phyloP scores from a whole-genome alignment of 2,113 vertebrate genomes.

The Dolichotis patagonum region DNA sequence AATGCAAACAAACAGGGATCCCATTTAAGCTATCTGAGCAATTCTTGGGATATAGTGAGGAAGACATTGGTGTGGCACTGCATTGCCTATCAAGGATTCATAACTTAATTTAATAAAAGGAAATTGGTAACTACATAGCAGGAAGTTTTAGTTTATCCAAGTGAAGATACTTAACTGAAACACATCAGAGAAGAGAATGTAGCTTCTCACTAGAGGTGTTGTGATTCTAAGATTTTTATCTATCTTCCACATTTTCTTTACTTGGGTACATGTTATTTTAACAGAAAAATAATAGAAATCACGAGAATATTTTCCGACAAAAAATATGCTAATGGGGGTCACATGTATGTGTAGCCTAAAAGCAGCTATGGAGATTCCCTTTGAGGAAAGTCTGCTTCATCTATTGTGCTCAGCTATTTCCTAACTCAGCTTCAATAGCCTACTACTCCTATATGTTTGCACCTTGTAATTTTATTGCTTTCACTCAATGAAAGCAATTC shows the following conservation, averaged over 20 bases:
- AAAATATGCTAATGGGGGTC: not conserved
- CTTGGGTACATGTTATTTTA: not conserved
- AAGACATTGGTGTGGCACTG: not conserved
- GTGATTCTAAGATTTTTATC: not conserved
- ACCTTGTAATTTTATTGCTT: conserved; percentile 65
- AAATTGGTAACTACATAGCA: not conserved
- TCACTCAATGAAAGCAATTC: conserved; percentile 65
- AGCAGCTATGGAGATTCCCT: not conserved
- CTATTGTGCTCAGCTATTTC: not conserved
- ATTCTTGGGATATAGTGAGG: not conserved
- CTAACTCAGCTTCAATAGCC: not conserved
- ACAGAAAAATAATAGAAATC: not conserved
- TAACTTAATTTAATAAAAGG: not conserved
- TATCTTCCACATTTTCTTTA: conserved; percentile 25
- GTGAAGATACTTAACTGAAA: not conserved
- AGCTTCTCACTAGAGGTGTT: not conserved
- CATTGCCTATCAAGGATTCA: not conserved
- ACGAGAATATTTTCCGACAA: not conserved
- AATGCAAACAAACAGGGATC: not conserved
- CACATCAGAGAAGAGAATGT: not conserved
- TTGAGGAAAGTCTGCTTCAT: not conserved
- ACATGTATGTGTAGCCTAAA: not conserved
- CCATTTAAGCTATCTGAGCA: not conserved
- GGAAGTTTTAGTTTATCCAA: not conserved
- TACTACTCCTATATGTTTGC: conserved; percentile 29